These are phyloP conservation scores for Papilio protenor DNA, from an alignment of 2,888 invertebrate genomes.

Conservation along the genomic window DNA sequence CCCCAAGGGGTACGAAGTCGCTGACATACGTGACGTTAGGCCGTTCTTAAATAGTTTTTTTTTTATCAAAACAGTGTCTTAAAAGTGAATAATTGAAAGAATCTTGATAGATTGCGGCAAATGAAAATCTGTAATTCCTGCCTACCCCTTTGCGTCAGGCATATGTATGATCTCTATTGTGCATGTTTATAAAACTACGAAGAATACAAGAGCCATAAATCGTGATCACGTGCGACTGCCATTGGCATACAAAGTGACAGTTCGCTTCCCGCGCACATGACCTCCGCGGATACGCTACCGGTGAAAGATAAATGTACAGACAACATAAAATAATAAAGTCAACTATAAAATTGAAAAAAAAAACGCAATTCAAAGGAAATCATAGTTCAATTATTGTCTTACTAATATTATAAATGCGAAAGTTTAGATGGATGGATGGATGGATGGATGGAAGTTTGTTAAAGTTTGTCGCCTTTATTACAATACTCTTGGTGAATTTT, in stretches of 20 bases:
- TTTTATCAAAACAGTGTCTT: too few species aligned
- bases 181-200: neutral
- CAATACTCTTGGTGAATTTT: too few species aligned
- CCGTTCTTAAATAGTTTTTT: too few species aligned
- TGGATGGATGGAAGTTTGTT: too few species aligned
- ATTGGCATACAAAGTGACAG: slow-evolving; percentile 50
- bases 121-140: neutral
- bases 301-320: slow-evolving; percentile 65
- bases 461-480: too few species aligned
- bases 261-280: slow-evolving; percentile 55
- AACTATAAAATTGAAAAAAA: neutral
- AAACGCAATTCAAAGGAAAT: too few species aligned
- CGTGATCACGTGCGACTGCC: slow-evolving; percentile 42
- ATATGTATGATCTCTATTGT: neutral
- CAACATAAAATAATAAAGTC: slow-evolving; percentile 50
- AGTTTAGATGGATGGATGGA: too few species aligned
- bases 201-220: slow-evolving; percentile 3
- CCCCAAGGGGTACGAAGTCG: too few species aligned
- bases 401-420: too few species aligned
- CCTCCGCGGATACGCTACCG: slow-evolving; percentile 60
- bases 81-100: too few species aligned
- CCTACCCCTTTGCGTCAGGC: neutral
- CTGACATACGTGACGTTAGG: too few species aligned
- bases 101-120: neutral
- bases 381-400: too few species aligned